Percentiles rank a stretch among this genome's conserved stretches.
Conservation (phyloP, 2,888 invertebrate species). For the Linnaemya vulpina region DNA sequence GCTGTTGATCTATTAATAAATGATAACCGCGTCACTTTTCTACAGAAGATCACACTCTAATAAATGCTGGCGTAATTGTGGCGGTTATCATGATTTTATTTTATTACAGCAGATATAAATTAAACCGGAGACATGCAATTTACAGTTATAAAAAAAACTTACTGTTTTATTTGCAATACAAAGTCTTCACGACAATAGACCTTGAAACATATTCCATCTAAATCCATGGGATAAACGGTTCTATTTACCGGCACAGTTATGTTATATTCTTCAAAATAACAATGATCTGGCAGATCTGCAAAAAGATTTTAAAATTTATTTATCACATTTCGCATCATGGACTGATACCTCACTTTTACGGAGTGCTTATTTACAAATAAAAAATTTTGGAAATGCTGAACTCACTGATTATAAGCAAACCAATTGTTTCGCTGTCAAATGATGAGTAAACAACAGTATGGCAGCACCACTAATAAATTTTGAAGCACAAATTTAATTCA, state of each 20-base stretch:
- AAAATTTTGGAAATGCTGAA: too few species aligned
- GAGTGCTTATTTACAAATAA: too few species aligned
- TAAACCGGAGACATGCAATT: neutral
- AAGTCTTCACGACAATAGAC: constrained; percentile 77
- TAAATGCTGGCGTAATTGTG: neutral
- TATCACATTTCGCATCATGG: too few species aligned
- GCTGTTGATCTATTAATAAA: neutral
- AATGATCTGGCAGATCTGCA: constrained; percentile 73
- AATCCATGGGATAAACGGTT: constrained; percentile 73
- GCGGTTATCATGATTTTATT: too few species aligned
- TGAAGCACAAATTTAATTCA: too few species aligned
- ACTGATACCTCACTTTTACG: too few species aligned
- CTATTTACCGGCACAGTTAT: constrained; percentile 74
- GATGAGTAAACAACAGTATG: too few species aligned
- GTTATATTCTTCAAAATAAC: constrained; percentile 76
- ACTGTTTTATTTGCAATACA: constrained; percentile 77
- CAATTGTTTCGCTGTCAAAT: too few species aligned
- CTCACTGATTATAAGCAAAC: too few species aligned
- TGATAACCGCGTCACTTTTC: neutral
- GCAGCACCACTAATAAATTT: too few species aligned
- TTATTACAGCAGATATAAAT: neutral
- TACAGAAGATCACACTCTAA: neutral
- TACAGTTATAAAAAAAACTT: constrained; percentile 62
- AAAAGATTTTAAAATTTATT: neutral
- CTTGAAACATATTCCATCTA: constrained; percentile 73